These are phyloP conservation scores for Daphoenositta chrysoptera DNA, from an alignment of 2,113 vertebrate genomes.

Conservation along the genomic window DNA sequence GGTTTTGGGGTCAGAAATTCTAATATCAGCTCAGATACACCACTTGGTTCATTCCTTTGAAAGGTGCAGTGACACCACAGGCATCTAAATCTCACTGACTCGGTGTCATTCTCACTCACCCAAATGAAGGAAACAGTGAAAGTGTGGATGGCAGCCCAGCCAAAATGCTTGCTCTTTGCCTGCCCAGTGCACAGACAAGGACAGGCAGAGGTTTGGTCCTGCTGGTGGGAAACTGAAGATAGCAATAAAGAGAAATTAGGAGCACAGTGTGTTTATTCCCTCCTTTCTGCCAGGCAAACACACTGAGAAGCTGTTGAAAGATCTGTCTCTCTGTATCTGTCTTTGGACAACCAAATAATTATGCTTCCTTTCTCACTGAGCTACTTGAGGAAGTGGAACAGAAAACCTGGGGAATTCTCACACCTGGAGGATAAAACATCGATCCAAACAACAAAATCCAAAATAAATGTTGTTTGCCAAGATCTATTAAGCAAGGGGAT, in stretches of 20 bases:
- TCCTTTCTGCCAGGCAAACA: not conserved
- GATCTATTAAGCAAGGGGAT: not conserved
- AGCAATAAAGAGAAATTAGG: not conserved
- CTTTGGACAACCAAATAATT: not conserved
- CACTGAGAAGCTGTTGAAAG: not conserved
- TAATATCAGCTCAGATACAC: not conserved
- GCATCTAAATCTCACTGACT: not conserved
- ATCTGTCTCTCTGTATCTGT: rapidly evolving
- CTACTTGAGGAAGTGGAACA: not conserved
- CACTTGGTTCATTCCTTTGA: not conserved
- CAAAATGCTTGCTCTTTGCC: not conserved
- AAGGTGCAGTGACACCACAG: not conserved
- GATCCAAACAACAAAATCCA: not conserved
- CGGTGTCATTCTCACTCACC: not conserved
- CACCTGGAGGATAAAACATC: not conserved
- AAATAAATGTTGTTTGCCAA: not conserved
- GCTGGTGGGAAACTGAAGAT: not conserved
- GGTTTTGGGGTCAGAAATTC: not conserved
- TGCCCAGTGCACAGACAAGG: not conserved
- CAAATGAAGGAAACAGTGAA: not conserved
- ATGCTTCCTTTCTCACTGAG: not conserved
- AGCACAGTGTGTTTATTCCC: not conserved
- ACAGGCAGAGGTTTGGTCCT: not conserved
- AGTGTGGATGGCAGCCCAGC: rapidly evolving
- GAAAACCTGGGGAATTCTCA: not conserved